Conservation (phyloP, 2,797 vertebrate genomes). For the Rhynchonycteris naso region DNA sequence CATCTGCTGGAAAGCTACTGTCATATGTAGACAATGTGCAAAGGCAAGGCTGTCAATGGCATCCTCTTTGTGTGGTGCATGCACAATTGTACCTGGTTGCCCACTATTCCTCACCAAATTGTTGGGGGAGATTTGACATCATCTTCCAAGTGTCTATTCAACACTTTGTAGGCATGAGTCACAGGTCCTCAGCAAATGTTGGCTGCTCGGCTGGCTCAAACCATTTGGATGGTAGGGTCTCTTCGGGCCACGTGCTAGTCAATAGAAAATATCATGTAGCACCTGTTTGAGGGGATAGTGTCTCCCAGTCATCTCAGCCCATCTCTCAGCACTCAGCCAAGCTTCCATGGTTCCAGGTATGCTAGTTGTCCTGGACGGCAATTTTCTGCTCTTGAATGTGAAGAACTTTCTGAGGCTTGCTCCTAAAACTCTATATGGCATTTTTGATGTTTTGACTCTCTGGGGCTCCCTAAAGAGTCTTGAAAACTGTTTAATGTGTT, state of each 20-base stretch:
- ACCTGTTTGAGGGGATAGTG: background rate
- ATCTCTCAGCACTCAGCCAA: accelerated
- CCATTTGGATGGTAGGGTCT: background rate
- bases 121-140: background rate
- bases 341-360: background rate
- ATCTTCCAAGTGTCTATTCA: background rate
- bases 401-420: background rate
- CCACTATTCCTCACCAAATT: background rate
- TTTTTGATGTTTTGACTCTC: background rate
- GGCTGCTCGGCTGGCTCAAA: background rate
- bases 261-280: background rate
- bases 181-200: background rate
- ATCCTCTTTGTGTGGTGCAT: background rate
- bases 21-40: background rate
- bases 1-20: conserved; percentile 67
- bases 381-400: background rate
- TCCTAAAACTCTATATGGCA: background rate
- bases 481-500: background rate
- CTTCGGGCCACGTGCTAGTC: background rate
- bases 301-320: background rate
- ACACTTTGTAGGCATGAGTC: background rate
- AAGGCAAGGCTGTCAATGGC: background rate
- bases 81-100: background rate
- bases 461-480: background rate
- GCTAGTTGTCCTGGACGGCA: background rate